phyloP scores from a whole-genome alignment of 2,797 vertebrate genomes.

The Characodon lateralis region DNA sequence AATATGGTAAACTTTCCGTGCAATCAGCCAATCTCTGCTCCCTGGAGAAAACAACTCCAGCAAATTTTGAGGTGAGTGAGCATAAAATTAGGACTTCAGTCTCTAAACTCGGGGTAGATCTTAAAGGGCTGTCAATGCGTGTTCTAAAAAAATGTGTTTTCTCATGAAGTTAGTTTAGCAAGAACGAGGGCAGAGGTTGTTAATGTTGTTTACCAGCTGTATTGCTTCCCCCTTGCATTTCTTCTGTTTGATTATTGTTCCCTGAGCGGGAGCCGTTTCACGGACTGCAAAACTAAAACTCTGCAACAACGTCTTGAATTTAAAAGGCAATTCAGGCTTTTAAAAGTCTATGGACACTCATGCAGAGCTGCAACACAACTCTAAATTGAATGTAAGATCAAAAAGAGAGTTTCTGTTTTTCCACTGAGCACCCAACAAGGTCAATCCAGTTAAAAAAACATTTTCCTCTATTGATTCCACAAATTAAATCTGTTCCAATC shows the following conservation, averaged over 20 bases:
- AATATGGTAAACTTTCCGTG: not conserved
- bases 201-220: slow-evolving; percentile 33
- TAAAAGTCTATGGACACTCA: slow-evolving; percentile 12
- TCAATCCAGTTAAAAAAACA: slow-evolving; percentile 32
- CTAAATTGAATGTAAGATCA: slow-evolving; percentile 8
- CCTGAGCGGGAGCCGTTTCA: slow-evolving; percentile 23
- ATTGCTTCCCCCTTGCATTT: slow-evolving; percentile 16
- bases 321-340: slow-evolving; percentile 19
- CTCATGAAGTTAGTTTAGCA: not conserved
- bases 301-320: slow-evolving; percentile 32
- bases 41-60: slow-evolving; percentile 1
- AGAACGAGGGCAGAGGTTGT: slow-evolving; percentile 5
- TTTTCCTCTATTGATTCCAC: slow-evolving; percentile 35
- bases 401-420: slow-evolving; percentile 3
- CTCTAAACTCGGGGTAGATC: not conserved
- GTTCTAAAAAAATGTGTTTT: slow-evolving; percentile 15
- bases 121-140: not conserved
- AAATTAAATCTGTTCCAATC: slow-evolving; percentile 33
- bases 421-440: slow-evolving; percentile 6
- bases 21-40: not conserved
- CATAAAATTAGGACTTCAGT: not conserved
- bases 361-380: not conserved
- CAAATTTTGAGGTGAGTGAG: not conserved
- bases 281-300: slow-evolving; percentile 30
- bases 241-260: slow-evolving; percentile 53